Base-by-base conservation (phyloP, 2,888 invertebrate genomes). In the Pomacea canaliculata region DNA sequence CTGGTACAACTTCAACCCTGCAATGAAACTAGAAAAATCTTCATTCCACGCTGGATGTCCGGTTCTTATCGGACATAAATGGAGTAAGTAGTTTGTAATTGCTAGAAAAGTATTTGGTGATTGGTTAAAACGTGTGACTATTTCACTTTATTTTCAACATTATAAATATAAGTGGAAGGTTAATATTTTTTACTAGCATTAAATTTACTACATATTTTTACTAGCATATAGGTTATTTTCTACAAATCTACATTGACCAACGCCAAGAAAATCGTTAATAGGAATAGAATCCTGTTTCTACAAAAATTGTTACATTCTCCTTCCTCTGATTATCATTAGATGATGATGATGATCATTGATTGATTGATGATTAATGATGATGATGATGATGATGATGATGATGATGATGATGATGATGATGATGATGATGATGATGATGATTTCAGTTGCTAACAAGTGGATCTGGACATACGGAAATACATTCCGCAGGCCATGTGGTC, bases 401-500 rank as follows among this genome's bases (percentile, higher is more conserved):
- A 65, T 65, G 65, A 65, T 65, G 5, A 63, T 63, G 65, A 63
- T 63, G 65, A 63, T 63, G 65, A 63, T 63, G 65, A 63, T 63
- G 65, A 63, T 63, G 65, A 63, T 63, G 65, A 63, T 63, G 67
- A 46, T 46, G 67, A 23, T 67, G 63, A 23, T 63, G 62, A 9
- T 83, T 81, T 37, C 83, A 86, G 86, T 86, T 59, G 95, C 94
- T 23, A 79, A 79, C 77, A 79, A 79, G 51, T 79, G 79, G 79
- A 68, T 79, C 60, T 78, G 77, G 79, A 76, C 77, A 18, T 73
- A 77, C 63, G 79, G 78, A 23, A 79, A 79, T 76, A 78, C 73
- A 19, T 79, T 79, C 73, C 46, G 71, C 19, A 51, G 79, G n/a
- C 77, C 77, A 0, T 79, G 79, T 18, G 79, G 77, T 10, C 76